These are phyloP conservation scores for Nesoenas mayeri DNA, from an alignment of 2,113 vertebrate genomes.

Conservation along the genomic window DNA sequence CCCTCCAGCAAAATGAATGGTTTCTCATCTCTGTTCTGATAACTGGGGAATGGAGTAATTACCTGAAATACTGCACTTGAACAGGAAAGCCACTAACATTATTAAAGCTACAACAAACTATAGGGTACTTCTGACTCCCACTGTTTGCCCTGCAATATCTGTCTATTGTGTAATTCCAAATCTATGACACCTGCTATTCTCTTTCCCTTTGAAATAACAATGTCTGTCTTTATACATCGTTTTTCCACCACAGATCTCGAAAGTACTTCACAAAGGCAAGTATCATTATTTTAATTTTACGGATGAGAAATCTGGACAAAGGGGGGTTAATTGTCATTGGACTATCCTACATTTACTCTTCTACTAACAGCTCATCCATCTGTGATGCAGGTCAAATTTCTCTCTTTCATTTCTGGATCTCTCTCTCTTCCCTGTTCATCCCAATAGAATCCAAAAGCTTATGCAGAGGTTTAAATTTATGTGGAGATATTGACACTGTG, in stretches of 20 bases:
- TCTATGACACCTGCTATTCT: conserved; percentile 2
- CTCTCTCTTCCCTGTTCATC: background rate
- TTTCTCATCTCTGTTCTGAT: background rate
- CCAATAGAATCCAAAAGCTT: conserved; percentile 9
- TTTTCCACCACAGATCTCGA: background rate
- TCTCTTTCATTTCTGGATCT: background rate
- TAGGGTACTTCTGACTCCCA: background rate
- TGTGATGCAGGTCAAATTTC: background rate
- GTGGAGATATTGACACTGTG: conserved; percentile 43
- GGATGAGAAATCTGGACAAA: background rate
- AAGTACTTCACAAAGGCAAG: background rate
- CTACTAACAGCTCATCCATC: background rate
- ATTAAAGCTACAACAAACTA: background rate
- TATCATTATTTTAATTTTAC: background rate
- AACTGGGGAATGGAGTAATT: background rate
- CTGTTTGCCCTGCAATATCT: background rate
- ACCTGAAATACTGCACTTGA: background rate
- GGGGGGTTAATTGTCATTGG: background rate
- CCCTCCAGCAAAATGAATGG: background rate
- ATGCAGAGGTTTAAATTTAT: conserved; percentile 33
- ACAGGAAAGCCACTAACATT: background rate
- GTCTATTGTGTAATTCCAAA: background rate
- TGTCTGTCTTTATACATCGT: background rate
- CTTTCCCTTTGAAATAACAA: conserved; percentile 17
- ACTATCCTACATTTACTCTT: background rate